Evolutionary conservation across 1,140 invertebrate genomes (phyloP).

Genomic region (Monochamus saltuarius): DNA sequence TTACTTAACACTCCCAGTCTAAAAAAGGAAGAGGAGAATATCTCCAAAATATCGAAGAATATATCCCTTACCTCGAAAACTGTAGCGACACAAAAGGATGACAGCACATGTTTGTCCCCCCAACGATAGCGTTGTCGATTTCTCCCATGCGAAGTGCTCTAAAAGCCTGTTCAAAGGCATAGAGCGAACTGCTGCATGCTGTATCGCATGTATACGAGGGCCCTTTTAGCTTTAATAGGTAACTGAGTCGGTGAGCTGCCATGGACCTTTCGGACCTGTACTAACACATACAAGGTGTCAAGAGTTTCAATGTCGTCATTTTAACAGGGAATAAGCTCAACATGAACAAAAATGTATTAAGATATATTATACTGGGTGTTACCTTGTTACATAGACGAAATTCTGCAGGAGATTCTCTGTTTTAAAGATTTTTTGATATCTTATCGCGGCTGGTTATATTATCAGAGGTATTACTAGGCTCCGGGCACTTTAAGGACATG

Average conservation of each 20-base stretch:
- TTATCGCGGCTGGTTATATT: no score
- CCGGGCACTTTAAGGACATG: no score
- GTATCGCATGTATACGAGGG: slow-evolving; percentile 86
- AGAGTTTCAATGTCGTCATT: no score
- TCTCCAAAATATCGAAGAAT: not conserved
- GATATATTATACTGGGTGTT: no score
- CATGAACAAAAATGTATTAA: no score
- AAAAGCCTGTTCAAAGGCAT: slow-evolving; percentile 82
- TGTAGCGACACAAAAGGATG: slow-evolving; percentile 84
- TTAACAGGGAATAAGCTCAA: no score
- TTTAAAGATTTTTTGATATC: no score
- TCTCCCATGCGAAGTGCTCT: slow-evolving; percentile 71
- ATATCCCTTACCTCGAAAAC: slow-evolving; percentile 62
- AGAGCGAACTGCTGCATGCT: slow-evolving; percentile 86
- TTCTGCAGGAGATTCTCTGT: no score
- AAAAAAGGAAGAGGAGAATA: slow-evolving; percentile 15
- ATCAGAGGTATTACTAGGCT: no score
- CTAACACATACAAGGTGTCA: no score
- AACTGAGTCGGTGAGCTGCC: slow-evolving; percentile 88
- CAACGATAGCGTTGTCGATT: slow-evolving; percentile 87
- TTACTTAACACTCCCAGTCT: slow-evolving; percentile 81
- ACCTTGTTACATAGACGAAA: no score
- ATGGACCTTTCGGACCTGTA: slow-evolving; percentile 81
- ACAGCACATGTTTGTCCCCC: slow-evolving; percentile 79
- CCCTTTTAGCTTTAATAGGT: slow-evolving; percentile 67